Conservation (phyloP, 2,888 invertebrate species). For the Busseola fusca region DNA sequence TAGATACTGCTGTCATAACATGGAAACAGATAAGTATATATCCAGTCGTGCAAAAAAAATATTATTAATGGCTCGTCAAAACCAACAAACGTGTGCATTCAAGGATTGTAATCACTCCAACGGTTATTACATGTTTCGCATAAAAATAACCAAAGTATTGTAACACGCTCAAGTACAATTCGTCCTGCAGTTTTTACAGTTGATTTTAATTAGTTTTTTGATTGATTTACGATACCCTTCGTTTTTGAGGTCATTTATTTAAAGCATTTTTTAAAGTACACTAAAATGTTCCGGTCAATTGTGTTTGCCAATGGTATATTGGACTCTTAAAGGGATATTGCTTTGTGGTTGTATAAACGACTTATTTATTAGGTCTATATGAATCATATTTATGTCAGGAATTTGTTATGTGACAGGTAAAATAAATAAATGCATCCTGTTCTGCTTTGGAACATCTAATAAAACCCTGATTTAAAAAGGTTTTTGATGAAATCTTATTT, state of each 20-base stretch:
- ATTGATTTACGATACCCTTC: slow-evolving; percentile 71
- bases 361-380: slow-evolving; percentile 36
- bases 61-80: slow-evolving; percentile 39
- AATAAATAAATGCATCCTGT: neutral
- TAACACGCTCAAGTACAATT: slow-evolving; percentile 61
- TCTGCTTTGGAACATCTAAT: neutral
- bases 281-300: slow-evolving; percentile 60
- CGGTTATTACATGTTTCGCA: slow-evolving; percentile 62
- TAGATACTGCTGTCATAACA: neutral
- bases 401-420: neutral
- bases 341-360: slow-evolving; percentile 23
- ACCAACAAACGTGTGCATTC: slow-evolving; percentile 52
- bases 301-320: slow-evolving; percentile 40
- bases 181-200: slow-evolving; percentile 59
- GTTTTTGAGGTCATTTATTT: slow-evolving; percentile 58
- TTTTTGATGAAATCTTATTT: neutral
- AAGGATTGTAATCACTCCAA: slow-evolving; percentile 52
- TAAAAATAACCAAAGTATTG: slow-evolving; percentile 69
- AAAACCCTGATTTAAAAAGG: neutral
- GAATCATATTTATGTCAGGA: slow-evolving; percentile 29
- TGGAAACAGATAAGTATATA: neutral
- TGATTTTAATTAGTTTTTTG: slow-evolving; percentile 72
- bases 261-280: slow-evolving; percentile 58
- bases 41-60: neutral
- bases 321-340: slow-evolving; percentile 18